A percentile compares a stretch with the other conserved stretches of the same genome.
Evolutionary conservation across 1,140 invertebrate genomes (phyloP).

Genomic region (Zaprionus inermis): DNA sequence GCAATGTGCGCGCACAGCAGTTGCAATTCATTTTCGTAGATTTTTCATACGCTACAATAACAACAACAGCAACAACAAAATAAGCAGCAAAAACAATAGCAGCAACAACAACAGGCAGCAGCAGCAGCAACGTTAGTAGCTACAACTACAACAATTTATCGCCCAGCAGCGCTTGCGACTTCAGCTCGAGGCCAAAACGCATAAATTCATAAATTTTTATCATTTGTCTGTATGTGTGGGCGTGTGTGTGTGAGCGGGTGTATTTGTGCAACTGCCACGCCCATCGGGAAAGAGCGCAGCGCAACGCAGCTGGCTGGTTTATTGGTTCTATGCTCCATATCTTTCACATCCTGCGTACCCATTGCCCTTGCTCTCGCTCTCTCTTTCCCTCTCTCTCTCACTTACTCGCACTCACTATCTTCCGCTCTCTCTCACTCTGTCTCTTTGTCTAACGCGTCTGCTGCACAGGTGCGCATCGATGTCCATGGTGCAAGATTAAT

Average conservation of each 20-base stretch:
- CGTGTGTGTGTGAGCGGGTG: conserved; percentile 3
- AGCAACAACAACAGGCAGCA: neutral
- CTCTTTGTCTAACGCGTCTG: conserved; percentile 16
- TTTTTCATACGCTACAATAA: conserved; percentile 63
- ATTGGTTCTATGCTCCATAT: conserved; percentile 75
- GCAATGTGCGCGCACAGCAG: conserved; percentile 66
- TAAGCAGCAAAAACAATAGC: conserved; percentile 47
- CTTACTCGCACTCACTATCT: conserved; percentile 4
- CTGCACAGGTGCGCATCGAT: conserved; percentile 89
- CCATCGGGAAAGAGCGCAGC: conserved; percentile 19
- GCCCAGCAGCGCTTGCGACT: conserved; percentile 67
- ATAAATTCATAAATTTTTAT: conserved; percentile 83
- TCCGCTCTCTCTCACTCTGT: conserved; percentile 19
- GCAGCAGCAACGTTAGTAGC: conserved; percentile 11
- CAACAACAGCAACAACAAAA: conserved; percentile 39
- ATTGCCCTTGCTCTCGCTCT: neutral
- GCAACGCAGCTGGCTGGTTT: conserved; percentile 73
- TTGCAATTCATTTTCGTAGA: conserved; percentile 79
- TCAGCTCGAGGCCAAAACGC: conserved; percentile 74
- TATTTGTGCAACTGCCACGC: conserved; percentile 40
- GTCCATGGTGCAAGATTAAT: conserved; percentile 92
- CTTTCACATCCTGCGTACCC: conserved; percentile 31
- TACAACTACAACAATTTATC: conserved; percentile 67
- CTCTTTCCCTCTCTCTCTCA: conserved; percentile 23
- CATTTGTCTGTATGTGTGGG: conserved; percentile 65